Evolutionary conservation across 2,797 vertebrate genomes (phyloP).

Genomic region (Nyctalus aviator): DNA sequence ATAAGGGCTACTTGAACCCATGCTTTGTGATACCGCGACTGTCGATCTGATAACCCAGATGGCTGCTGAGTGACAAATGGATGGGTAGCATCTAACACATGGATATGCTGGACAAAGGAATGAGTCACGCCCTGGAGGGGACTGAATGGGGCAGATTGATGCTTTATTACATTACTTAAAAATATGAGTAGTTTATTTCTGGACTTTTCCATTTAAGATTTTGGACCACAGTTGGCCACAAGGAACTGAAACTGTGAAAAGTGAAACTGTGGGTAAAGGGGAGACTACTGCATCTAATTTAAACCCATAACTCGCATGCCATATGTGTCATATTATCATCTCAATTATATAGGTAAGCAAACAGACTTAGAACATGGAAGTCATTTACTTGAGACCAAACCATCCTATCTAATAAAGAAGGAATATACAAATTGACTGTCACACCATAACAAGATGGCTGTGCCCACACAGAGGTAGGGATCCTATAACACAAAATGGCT

Average conservation of each 20-base stretch:
- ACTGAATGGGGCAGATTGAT: not conserved
- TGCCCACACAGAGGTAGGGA: too few relatives aligned
- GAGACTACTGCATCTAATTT: not conserved
- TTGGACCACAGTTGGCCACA: not conserved
- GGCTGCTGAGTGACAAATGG: too few relatives aligned
- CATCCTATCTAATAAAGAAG: too few relatives aligned
- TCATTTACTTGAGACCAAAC: slow-evolving; percentile 10
- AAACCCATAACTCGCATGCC: not conserved
- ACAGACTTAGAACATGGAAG: not conserved
- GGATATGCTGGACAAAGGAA: not conserved
- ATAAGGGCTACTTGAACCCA: not conserved
- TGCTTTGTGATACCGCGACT: not conserved
- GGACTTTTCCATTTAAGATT: not conserved
- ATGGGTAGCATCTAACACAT: not conserved
- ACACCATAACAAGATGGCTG: too few relatives aligned
- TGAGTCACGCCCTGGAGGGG: not conserved
- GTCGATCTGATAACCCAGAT: not conserved
- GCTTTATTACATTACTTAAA: not conserved
- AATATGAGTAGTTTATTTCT: not conserved
- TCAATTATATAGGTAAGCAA: not conserved
- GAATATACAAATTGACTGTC: too few relatives aligned
- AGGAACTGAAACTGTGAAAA: not conserved
- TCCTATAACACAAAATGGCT: too few relatives aligned
- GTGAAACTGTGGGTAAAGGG: not conserved
- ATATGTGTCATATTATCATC: not conserved